phyloP scores from a whole-genome alignment of 53 echinoderm and acorn worm species.

The Arbacia lixula region DNA sequence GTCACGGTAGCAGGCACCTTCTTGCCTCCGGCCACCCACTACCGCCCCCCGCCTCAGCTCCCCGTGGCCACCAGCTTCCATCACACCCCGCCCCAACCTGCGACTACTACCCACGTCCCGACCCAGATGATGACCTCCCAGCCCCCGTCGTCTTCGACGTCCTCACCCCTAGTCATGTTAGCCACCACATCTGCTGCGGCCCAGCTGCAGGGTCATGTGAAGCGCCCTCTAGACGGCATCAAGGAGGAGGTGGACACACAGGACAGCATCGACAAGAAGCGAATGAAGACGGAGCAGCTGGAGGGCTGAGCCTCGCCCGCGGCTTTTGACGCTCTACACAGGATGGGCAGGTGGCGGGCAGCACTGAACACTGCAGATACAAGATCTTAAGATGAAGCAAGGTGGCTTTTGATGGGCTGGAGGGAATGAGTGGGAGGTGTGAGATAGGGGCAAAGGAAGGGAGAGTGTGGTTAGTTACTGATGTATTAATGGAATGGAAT shows the following conservation, averaged over 20 bases:
- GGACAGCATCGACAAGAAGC: slow-evolving; percentile 53
- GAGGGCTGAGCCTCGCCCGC: slow-evolving; percentile 66
- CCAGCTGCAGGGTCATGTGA: slow-evolving; percentile 61
- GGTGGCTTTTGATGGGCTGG: neutral
- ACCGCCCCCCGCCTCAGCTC: slow-evolving; percentile 57
- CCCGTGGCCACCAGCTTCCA: slow-evolving; percentile 27
- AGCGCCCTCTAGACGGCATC: slow-evolving; percentile 88
- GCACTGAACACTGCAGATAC: neutral
- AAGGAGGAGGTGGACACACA: slow-evolving; percentile 70
- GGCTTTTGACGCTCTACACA: neutral
- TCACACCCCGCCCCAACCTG: slow-evolving; percentile 52
- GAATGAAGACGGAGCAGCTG: slow-evolving; percentile 57
- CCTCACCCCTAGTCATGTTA: slow-evolving; percentile 74
- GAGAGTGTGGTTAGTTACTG: slow-evolving; percentile 1
- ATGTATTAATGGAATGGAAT: no score
- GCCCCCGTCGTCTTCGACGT: slow-evolving; percentile 33
- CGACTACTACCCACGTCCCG: neutral
- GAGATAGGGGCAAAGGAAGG: neutral
- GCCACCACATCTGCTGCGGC: slow-evolving; percentile 70
- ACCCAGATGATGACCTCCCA: slow-evolving; percentile 1
- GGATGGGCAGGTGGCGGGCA: no score
- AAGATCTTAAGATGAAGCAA: neutral
- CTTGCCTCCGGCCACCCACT: slow-evolving; percentile 82
- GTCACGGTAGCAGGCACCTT: slow-evolving; percentile 91
- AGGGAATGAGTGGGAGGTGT: slow-evolving; percentile 1